Evolutionary conservation across 2,113 vertebrate species (phyloP).

Genomic region (Lasiurus borealis): DNA sequence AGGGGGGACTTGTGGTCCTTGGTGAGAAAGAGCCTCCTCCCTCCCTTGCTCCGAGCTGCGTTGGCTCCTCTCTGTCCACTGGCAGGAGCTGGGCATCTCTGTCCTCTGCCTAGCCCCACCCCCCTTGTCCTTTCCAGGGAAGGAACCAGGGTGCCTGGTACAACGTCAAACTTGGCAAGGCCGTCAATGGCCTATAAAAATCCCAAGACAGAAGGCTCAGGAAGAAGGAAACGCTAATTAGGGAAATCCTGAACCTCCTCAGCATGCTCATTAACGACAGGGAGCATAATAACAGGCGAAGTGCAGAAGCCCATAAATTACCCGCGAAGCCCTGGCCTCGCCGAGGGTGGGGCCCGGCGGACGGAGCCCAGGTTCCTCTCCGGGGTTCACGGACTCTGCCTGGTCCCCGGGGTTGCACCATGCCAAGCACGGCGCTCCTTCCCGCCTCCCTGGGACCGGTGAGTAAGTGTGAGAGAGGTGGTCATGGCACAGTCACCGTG

Average conservation of each 20-base stretch:
- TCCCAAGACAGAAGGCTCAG: constrained; percentile 33
- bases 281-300: constrained; percentile 81
- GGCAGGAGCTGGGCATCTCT: background rate
- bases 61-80: background rate
- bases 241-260: constrained; percentile 73
- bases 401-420: constrained; percentile 28
- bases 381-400: constrained; percentile 29
- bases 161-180: constrained; percentile 54
- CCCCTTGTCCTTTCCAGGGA: background rate
- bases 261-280: constrained; percentile 48
- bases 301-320: constrained; percentile 83
- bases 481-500: background rate
- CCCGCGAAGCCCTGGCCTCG: background rate
- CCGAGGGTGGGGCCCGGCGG: constrained; percentile 58
- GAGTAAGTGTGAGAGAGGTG: constrained; percentile 62
- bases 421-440: constrained; percentile 51
- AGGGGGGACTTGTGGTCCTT: too few species aligned
- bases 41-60: background rate
- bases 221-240: constrained; percentile 81
- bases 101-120: background rate
- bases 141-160: background rate
- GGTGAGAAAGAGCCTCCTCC: background rate
- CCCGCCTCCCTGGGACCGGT: constrained; percentile 70
- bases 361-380: background rate
- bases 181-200: constrained; percentile 60